Conservation (phyloP, 2,888 invertebrate species). For the Caenorhabditis japonica region DNA sequence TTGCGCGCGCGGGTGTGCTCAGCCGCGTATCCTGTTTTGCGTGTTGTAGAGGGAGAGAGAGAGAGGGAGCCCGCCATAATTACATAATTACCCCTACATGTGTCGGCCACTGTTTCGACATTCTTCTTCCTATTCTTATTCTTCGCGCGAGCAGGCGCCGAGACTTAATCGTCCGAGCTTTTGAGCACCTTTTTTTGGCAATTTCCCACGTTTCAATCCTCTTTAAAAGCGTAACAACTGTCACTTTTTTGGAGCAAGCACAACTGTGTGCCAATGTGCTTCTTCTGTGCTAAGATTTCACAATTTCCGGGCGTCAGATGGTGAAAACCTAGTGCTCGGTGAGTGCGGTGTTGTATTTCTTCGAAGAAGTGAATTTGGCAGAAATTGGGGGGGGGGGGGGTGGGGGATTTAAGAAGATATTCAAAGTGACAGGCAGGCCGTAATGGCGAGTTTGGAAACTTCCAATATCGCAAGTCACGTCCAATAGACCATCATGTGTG, state of each 20-base stretch:
- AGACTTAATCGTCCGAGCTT: constrained; percentile 37
- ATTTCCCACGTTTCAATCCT: constrained; percentile 1
- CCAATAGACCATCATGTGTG: too few species aligned
- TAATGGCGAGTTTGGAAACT: too few species aligned
- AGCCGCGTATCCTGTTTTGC: constrained; percentile 33
- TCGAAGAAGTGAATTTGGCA: too few species aligned
- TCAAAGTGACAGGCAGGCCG: constrained; percentile 12
- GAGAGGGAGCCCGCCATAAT: constrained; percentile 47
- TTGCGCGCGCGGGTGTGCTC: constrained; percentile 20
- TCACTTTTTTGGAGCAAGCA: constrained; percentile 5
- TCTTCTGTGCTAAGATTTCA: background rate
- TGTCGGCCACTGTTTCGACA: constrained; percentile 14
- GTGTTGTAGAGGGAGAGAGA: constrained; percentile 4
- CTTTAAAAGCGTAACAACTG: constrained; percentile 9
- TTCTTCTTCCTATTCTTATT: constrained; percentile 19
- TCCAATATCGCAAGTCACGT: too few species aligned
- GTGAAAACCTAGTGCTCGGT: background rate
- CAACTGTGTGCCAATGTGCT: too few species aligned
- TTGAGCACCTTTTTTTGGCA: constrained; percentile 6
- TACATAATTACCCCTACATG: constrained; percentile 42
- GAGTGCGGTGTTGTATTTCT: constrained; percentile 39
- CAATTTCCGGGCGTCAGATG: constrained; percentile 45
- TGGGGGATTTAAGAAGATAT: constrained; percentile 20
- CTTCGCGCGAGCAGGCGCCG: too few species aligned
- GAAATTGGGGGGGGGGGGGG: constrained; percentile 35